Percentiles rank a stretch among this genome's conserved stretches.
phyloP scores from a whole-genome alignment of 37 sponge, comb jelly and placozoan genomes.

The Bolinopsis microptera region DNA sequence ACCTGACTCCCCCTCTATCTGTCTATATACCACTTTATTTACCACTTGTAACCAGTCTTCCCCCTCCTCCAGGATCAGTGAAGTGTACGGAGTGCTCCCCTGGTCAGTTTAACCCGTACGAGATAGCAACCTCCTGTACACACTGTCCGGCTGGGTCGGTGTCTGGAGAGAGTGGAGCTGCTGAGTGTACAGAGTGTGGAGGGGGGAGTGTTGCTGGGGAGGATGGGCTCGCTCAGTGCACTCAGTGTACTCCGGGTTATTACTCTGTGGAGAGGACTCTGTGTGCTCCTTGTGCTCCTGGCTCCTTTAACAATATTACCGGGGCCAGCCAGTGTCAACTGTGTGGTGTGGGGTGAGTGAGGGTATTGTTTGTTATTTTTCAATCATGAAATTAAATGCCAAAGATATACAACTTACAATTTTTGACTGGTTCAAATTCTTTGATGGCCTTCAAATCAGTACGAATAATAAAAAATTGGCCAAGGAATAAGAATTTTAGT shows the following conservation, averaged over 20 bases:
- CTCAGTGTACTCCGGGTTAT: background rate
- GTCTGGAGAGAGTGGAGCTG: background rate
- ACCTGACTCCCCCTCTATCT: too few relatives aligned
- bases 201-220: background rate
- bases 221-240: background rate
- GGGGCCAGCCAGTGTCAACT: background rate
- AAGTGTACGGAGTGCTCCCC: background rate
- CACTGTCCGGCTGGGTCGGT: background rate
- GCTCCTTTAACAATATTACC: conserved; percentile 25
- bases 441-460: too few relatives aligned
- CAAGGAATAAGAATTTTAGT: too few relatives aligned
- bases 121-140: background rate
- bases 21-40: too few relatives aligned
- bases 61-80: background rate
- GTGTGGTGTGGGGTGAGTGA: conserved; percentile 6
- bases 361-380: too few relatives aligned
- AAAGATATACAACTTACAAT: too few relatives aligned
- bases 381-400: too few relatives aligned
- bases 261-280: background rate
- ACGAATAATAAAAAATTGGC: too few relatives aligned
- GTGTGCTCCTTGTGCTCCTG: conserved; percentile 26
- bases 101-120: background rate
- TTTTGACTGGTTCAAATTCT: too few relatives aligned
- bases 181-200: background rate
- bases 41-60: too few relatives aligned